phyloP scores from a whole-genome alignment of 2,888 invertebrate species.

The Tuberolachnus salignus region DNA sequence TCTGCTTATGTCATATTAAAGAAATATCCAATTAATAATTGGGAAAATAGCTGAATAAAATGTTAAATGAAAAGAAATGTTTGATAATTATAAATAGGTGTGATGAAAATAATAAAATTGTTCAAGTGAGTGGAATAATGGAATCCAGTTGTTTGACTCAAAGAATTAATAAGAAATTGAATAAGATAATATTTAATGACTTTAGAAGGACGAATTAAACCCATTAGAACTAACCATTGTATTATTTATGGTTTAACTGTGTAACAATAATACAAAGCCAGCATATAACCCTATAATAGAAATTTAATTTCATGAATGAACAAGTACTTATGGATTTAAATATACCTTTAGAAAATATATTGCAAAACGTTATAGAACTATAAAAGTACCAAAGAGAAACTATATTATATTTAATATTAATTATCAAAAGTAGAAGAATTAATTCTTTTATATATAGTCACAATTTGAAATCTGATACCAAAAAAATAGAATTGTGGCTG shows the following conservation, averaged over 20 bases:
- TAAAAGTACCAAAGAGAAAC: conserved; percentile 17
- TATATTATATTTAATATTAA: too few species aligned
- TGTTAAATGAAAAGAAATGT: neutral
- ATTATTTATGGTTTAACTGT: too few species aligned
- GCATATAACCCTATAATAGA: too few species aligned
- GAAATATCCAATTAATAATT: neutral
- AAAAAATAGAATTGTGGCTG: too few species aligned
- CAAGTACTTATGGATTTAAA: neutral
- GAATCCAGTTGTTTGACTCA: conserved; percentile 29
- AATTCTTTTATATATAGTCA: conserved; percentile 11
- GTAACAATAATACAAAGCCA: too few species aligned
- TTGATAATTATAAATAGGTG: neutral
- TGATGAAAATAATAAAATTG: neutral
- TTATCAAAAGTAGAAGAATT: too few species aligned
- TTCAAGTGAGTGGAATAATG: conserved; percentile 6
- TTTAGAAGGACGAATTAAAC: too few species aligned
- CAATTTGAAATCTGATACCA: conserved; percentile 12
- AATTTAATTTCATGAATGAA: too few species aligned
- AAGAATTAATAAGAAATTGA: too few species aligned
- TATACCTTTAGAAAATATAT: neutral
- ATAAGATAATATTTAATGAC: conserved; percentile 8
- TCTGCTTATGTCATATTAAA: neutral
- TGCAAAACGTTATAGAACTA: neutral
- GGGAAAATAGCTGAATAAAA: conserved; percentile 6
- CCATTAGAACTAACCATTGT: too few species aligned